Percentiles rank a stretch among this genome's conserved stretches.
These are phyloP conservation scores for Medauroidea extradentata DNA, from an alignment of 1,140 invertebrate genomes.

Conservation along the genomic window DNA sequence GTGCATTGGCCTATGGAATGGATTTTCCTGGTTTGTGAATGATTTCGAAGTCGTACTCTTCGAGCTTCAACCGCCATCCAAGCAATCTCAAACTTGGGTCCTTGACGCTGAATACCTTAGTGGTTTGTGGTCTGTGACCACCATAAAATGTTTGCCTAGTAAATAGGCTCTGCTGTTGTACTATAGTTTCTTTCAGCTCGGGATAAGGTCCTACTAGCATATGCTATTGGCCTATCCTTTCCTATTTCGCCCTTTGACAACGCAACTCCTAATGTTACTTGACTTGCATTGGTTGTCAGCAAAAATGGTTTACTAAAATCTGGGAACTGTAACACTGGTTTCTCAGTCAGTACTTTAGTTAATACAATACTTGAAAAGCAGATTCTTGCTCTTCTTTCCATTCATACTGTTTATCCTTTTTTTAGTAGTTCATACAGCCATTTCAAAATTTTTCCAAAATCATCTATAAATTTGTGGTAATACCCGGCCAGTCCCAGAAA, in stretches of 20 bases:
- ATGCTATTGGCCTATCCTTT: slow-evolving; percentile 21
- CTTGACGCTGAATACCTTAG: slow-evolving; percentile 44
- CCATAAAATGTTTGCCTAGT: slow-evolving; percentile 43
- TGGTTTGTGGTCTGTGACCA: slow-evolving; percentile 49
- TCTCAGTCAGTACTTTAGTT: too few relatives aligned
- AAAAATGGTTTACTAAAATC: slow-evolving; percentile 3
- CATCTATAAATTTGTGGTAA: slow-evolving; percentile 24
- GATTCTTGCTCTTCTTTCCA: too few relatives aligned
- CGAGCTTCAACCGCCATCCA: slow-evolving; percentile 47
- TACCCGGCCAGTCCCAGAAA: slow-evolving; percentile 29
- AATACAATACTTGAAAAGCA: too few relatives aligned
- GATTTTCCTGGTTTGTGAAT: slow-evolving; percentile 38
- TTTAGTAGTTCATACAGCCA: too few relatives aligned
- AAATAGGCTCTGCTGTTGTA: slow-evolving; percentile 48
- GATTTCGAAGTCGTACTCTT: slow-evolving; percentile 45
- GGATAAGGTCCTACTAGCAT: slow-evolving; percentile 34
- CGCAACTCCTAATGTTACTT: slow-evolving; percentile 14
- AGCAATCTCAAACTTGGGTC: slow-evolving; percentile 44
- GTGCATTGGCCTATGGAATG: slow-evolving; percentile 36
- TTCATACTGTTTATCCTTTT: too few relatives aligned
- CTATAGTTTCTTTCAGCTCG: slow-evolving; percentile 40
- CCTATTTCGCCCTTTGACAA: slow-evolving; percentile 16
- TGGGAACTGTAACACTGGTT: slow-evolving; percentile 1
- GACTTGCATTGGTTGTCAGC: slow-evolving; percentile 11
- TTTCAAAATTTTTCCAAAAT: slow-evolving; percentile 29